Base-by-base conservation (phyloP, 2,797 vertebrate species). In the Leuciscus waleckii region DNA sequence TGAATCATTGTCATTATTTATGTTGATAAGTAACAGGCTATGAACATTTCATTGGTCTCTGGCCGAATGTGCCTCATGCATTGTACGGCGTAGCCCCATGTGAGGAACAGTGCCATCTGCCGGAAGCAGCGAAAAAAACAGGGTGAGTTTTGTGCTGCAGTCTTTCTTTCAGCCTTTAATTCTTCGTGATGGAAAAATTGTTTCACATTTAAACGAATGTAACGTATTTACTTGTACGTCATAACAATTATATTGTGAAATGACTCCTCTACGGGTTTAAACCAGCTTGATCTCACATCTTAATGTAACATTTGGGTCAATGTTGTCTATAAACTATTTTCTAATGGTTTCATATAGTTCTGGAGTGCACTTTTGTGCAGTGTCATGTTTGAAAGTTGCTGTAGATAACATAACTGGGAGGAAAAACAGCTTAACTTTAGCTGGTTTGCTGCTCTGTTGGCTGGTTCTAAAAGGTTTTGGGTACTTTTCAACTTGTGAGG, bases 91-190 rank as follows among this genome's bases (percentile, higher is more conserved):
- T 17, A 9, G 41, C 86, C 63, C 79, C 78, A 37, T 90, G 69
- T 93, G 87, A 91, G 86, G 71, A 94, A 93, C 85, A 93, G 92
- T 86, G 86, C 92, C 93, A 93, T 94, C 95, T 96, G 91, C 93
- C 93, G 95, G 79, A 79, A 9, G 81, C 10, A 61, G 10, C 0
- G 21, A 11, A n/a, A 13, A n/a, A 35, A 68, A 56, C 19, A 11
- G 2, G 26, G 43, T 56, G 5, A 63, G 39, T 21, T 11, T 32
- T 17, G 17, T 39, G 16, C 11, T 56, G 4, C 2, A 17, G 32
- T 70, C 3, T 56, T n/a, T 68, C 29, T 80, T 54, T 35, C 13
- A 37, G 23, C 9, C 23, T 19, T 49, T 19, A 54, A 23, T 69
- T 6, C 32, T 32, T 82, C 2, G 11, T 37, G 46, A 37, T 11